These are phyloP conservation scores for Lerema accius DNA, from an alignment of 1,140 invertebrate species.

Conservation along the genomic window DNA sequence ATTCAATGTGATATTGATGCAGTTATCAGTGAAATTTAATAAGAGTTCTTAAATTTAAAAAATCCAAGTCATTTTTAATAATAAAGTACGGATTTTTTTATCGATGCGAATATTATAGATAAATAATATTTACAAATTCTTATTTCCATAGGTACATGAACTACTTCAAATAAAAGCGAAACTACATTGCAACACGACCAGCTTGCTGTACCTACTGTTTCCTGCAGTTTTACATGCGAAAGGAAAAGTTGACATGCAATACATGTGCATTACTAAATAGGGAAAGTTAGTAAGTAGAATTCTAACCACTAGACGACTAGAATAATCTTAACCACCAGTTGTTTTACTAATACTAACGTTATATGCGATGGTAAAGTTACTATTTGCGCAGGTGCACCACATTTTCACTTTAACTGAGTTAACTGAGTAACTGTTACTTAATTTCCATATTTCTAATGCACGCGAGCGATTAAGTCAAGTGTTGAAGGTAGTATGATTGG, in stretches of 20 bases:
- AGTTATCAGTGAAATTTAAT: no score
- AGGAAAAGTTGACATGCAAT: constrained; percentile 34
- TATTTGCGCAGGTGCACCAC: constrained; percentile 33
- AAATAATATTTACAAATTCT: no score
- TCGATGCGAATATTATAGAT: no score
- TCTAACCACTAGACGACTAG: constrained; percentile 13
- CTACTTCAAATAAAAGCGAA: neutral
- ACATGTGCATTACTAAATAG: constrained; percentile 24
- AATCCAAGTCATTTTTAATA: no score
- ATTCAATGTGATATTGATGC: no score
- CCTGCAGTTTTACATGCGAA: constrained; percentile 18
- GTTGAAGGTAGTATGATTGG: constrained; percentile 37
- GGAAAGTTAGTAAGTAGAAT: constrained; percentile 25
- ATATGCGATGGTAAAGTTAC: constrained; percentile 17
- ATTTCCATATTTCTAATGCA: constrained; percentile 13
- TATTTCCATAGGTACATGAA: no score
- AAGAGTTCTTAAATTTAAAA: no score
- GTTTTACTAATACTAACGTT: constrained; percentile 25
- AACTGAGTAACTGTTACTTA: constrained; percentile 10
- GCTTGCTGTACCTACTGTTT: constrained; percentile 2
- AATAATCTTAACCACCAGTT: constrained; percentile 14
- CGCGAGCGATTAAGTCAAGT: constrained; percentile 37
- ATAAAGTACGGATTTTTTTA: no score
- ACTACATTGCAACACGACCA: constrained; percentile 5
- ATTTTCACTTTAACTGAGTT: constrained; percentile 32